These are phyloP conservation scores for Tenrec ecaudatus DNA, from an alignment of 2,113 vertebrate genomes.

Conservation along the genomic window DNA sequence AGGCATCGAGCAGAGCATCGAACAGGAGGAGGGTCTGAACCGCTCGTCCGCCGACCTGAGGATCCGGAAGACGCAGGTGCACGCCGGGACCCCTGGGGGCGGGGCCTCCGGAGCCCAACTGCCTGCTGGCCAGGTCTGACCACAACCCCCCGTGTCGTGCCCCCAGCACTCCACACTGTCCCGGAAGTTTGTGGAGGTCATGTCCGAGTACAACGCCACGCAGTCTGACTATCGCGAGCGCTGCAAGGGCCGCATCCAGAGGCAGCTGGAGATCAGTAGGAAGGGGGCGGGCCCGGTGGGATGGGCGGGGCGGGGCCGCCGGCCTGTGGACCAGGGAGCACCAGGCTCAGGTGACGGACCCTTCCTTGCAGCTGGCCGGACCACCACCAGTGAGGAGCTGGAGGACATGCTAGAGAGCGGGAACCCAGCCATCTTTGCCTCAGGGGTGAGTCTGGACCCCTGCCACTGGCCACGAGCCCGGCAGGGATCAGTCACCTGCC, in stretches of 20 bases:
- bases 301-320: neutral
- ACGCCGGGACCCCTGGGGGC: neutral
- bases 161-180: conserved; percentile 90
- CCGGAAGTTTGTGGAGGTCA: conserved; percentile 92
- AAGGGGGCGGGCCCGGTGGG: neutral
- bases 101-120: neutral
- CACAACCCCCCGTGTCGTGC: neutral
- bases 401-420: conserved; percentile 99
- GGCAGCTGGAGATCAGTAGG: conserved; percentile 92
- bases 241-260: conserved; percentile 91
- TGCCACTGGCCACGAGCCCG: too few species aligned
- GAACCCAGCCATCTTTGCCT: conserved; percentile 97
- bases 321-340: too few species aligned
- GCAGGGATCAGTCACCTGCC: neutral
- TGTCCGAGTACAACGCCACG: conserved; percentile 91
- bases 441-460: conserved; percentile 90
- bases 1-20: conserved; percentile 97
- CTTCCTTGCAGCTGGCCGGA: conserved; percentile 91
- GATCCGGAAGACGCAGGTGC: conserved; percentile 98
- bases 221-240: conserved; percentile 91
- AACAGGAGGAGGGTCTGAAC: conserved; percentile 96
- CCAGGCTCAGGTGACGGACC: neutral
- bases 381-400: conserved; percentile 97
- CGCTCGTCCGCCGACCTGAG: conserved; percentile 95
- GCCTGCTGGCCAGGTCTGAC: neutral